phyloP scores from a whole-genome alignment of 30 jellyfish, hydroid and myxozoan genomes.

The Sanderia malayensis region DNA sequence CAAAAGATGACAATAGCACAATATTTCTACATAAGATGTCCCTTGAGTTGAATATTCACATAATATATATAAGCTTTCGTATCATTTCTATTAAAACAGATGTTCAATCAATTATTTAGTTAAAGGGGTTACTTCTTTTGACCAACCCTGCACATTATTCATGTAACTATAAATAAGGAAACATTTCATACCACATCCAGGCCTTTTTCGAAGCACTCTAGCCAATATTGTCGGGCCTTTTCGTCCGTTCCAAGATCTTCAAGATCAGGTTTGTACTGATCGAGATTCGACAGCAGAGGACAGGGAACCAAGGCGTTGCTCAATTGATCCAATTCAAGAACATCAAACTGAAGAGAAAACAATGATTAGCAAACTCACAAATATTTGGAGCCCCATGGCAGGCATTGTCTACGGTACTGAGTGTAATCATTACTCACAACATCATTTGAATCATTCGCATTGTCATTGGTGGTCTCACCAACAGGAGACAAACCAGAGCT shows the following conservation, averaged over 20 bases:
- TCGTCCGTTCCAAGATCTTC: constrained; percentile 83
- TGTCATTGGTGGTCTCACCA: not conserved
- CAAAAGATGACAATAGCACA: not conserved
- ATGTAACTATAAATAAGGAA: not conserved
- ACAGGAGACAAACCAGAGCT: constrained; percentile 77
- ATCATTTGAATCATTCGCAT: constrained; percentile 16
- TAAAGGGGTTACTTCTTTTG: too few relatives aligned
- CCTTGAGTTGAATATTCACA: not conserved
- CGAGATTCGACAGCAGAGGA: constrained; percentile 65
- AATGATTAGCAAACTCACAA: too few relatives aligned
- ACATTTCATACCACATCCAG: constrained; percentile 56
- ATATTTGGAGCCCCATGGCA: not conserved
- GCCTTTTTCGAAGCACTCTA: constrained; percentile 64
- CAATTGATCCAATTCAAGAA: constrained; percentile 78
- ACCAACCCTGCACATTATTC: not conserved
- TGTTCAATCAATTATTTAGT: not conserved
- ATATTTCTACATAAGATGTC: not conserved
- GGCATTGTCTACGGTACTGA: too few relatives aligned
- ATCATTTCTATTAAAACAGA: not conserved
- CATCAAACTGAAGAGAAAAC: constrained; percentile 63
- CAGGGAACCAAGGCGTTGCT: constrained; percentile 74
- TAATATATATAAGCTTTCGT: not conserved
- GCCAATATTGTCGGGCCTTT: constrained; percentile 86
- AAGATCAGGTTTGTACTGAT: constrained; percentile 73
- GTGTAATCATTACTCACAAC: constrained; percentile 34